Evolutionary conservation across 53 echinoderm and acorn worm genomes (phyloP).

Genomic region (Antedon mediterranea): DNA sequence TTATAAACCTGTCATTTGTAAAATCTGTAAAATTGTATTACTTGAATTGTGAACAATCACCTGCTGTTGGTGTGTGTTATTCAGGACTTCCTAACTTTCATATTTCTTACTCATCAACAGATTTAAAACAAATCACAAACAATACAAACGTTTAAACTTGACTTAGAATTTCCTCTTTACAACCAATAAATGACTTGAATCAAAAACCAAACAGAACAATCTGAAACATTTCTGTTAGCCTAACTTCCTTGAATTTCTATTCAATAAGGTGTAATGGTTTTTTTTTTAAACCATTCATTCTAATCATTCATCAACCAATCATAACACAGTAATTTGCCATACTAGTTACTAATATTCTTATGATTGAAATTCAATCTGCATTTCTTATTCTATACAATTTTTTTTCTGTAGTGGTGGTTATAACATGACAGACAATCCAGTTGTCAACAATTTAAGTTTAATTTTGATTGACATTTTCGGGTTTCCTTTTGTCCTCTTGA

Average conservation of each 20-base stretch:
- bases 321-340: background rate
- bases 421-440: background rate
- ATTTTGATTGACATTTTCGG: background rate
- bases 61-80: background rate
- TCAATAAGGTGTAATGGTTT: background rate
- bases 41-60: background rate
- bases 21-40: background rate
- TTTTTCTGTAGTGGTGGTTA: background rate
- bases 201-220: background rate
- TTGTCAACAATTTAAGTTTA: background rate
- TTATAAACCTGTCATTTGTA: background rate
- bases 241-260: background rate
- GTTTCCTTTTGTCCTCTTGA: background rate
- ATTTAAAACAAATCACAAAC: background rate
- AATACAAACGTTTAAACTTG: background rate
- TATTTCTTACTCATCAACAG: background rate
- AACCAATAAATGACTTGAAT: background rate
- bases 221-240: background rate
- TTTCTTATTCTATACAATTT: background rate
- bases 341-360: background rate
- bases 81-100: background rate
- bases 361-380: background rate
- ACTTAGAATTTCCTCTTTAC: background rate
- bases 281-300: background rate
- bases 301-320: background rate